Percentiles rank a stretch among this genome's conserved stretches.
phyloP scores from a whole-genome alignment of 2,797 vertebrate species.

The Dendrocincla tyrannina region DNA sequence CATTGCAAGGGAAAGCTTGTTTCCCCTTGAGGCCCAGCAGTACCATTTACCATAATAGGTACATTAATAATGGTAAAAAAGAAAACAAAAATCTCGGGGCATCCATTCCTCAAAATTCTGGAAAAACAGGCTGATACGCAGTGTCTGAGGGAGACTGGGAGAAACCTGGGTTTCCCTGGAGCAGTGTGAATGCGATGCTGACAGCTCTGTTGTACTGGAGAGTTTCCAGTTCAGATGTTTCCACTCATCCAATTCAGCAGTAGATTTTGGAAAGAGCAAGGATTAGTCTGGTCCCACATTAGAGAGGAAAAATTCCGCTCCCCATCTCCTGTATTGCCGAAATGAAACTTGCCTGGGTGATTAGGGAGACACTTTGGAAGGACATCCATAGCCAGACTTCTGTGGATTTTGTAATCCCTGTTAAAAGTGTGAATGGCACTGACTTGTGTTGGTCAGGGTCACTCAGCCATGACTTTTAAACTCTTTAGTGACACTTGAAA shows the following conservation, averaged over 20 bases:
- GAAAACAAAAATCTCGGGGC: background rate
- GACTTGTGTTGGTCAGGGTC: background rate
- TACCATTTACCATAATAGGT: background rate
- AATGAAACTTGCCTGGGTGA: background rate
- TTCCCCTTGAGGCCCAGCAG: background rate
- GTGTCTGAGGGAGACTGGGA: background rate
- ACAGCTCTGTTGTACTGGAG: background rate
- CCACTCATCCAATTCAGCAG: background rate
- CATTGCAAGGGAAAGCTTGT: background rate
- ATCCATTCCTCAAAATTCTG: background rate
- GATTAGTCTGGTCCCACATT: background rate
- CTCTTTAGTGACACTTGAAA: background rate
- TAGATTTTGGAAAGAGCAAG: background rate
- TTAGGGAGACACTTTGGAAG: background rate
- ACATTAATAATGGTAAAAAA: background rate
- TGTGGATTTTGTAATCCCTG: background rate
- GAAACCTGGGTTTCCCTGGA: background rate
- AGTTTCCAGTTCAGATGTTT: background rate
- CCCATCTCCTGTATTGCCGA: no score
- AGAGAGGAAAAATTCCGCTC: background rate
- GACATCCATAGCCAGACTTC: rapidly evolving
- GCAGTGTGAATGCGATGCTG: background rate
- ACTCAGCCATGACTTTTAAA: background rate
- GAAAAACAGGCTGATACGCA: background rate
- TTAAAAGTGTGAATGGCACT: background rate